Percentiles rank a stretch among this genome's conserved stretches.
Conservation (phyloP, 2,797 vertebrate species). For the Okamejei kenojei region DNA sequence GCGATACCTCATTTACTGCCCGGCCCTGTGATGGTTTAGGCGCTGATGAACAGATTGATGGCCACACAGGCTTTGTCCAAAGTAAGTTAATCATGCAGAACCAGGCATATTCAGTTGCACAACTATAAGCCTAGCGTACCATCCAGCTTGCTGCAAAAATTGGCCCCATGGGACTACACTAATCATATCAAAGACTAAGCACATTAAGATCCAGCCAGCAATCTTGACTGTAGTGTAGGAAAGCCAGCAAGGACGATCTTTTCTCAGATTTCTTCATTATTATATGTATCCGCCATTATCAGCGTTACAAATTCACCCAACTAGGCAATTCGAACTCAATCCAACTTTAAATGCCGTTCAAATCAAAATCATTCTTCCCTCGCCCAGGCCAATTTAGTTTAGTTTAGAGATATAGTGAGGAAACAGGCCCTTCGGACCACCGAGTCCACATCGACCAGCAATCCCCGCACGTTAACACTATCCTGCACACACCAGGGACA, state of each 20-base stretch:
- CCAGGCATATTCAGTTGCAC: neutral
- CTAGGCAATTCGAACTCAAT: neutral
- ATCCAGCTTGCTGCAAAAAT: neutral
- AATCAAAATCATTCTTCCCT: neutral
- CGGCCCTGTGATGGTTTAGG: neutral
- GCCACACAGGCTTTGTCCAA: neutral
- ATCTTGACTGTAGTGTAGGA: neutral
- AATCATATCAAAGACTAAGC: slow-evolving; percentile 5
- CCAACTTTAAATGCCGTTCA: neutral
- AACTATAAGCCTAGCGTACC: neutral
- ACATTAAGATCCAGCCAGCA: neutral
- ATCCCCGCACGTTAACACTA: too few relatives aligned
- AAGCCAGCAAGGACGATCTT: neutral
- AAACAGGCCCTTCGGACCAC: too few relatives aligned
- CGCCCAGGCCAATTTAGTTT: neutral
- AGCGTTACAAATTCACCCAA: slow-evolving; percentile 1
- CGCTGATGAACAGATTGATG: neutral
- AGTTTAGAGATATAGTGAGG: neutral
- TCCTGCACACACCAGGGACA: too few relatives aligned
- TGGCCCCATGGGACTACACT: neutral
- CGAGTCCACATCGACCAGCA: too few relatives aligned
- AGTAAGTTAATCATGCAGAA: neutral
- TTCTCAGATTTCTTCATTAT: slow-evolving; percentile 14
- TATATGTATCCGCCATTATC: neutral
- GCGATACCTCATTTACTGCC: neutral